Evolutionary conservation across 2,113 vertebrate genomes (phyloP).

Genomic region (Fulmarus glacialis): DNA sequence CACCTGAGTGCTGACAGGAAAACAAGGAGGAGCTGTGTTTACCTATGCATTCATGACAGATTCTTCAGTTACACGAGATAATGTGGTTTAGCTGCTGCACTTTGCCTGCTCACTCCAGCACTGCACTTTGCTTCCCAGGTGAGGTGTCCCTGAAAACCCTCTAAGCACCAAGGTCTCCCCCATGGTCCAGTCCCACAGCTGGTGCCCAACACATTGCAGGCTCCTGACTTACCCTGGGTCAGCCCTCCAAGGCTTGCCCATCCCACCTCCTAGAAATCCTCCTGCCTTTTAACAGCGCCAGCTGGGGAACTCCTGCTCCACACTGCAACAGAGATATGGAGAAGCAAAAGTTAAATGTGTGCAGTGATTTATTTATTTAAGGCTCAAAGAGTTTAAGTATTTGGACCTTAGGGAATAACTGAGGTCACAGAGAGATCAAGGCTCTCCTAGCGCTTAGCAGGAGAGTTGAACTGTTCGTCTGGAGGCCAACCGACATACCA

Average conservation of each 20-base stretch:
- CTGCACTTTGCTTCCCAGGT: neutral
- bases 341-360: neutral
- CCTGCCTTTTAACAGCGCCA: rapidly evolving
- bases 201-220: neutral
- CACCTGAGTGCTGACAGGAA: neutral
- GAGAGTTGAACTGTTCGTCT: neutral
- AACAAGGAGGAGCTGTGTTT: neutral
- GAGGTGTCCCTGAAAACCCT: neutral
- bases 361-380: neutral
- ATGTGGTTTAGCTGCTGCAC: neutral
- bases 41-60: neutral
- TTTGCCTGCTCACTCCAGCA: neutral
- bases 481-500: neutral
- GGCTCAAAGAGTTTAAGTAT: neutral
- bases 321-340: neutral
- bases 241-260: neutral
- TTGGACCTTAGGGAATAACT: neutral
- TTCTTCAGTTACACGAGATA: neutral
- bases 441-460: neutral
- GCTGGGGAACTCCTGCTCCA: neutral
- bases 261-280: neutral
- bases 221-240: neutral
- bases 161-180: neutral
- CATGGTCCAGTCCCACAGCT: neutral
- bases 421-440: neutral